phyloP scores from a whole-genome alignment of 2,797 vertebrate species.

The Characodon lateralis region DNA sequence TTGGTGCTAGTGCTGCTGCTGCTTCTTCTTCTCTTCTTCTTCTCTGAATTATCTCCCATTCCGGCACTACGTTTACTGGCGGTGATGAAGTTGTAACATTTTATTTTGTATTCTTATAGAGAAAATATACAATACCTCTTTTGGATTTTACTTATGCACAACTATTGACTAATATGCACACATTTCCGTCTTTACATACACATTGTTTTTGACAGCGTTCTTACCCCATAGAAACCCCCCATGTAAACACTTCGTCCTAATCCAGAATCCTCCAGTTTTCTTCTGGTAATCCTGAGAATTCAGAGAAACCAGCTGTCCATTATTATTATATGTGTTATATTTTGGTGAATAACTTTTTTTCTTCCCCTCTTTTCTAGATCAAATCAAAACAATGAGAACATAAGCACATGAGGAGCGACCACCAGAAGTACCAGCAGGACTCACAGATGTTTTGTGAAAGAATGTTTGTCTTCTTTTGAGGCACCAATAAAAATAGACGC shows the following conservation, averaged over 20 bases:
- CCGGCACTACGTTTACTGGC: too few species aligned
- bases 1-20: too few species aligned
- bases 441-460: not conserved
- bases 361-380: conserved; percentile 69
- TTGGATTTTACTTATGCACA: too few species aligned
- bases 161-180: too few species aligned
- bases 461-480: conserved; percentile 16
- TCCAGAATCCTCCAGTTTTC: not conserved
- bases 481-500: not conserved
- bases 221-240: too few species aligned
- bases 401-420: conserved; percentile 61
- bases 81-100: too few species aligned
- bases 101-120: too few species aligned
- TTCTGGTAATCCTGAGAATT: not conserved
- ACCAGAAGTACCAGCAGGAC: conserved; percentile 7
- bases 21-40: too few species aligned
- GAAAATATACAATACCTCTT: too few species aligned
- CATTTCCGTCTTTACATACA: too few species aligned
- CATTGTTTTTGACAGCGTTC: too few species aligned
- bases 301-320: not conserved
- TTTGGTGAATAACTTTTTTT: not conserved
- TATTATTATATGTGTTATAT: not conserved
- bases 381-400: conserved; percentile 82
- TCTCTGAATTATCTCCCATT: too few species aligned
- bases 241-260: not conserved